Percentiles rank a stretch among this genome's conserved stretches.
These are phyloP conservation scores for Corapipo altera DNA, from an alignment of 2,113 vertebrate species.

Conservation along the genomic window DNA sequence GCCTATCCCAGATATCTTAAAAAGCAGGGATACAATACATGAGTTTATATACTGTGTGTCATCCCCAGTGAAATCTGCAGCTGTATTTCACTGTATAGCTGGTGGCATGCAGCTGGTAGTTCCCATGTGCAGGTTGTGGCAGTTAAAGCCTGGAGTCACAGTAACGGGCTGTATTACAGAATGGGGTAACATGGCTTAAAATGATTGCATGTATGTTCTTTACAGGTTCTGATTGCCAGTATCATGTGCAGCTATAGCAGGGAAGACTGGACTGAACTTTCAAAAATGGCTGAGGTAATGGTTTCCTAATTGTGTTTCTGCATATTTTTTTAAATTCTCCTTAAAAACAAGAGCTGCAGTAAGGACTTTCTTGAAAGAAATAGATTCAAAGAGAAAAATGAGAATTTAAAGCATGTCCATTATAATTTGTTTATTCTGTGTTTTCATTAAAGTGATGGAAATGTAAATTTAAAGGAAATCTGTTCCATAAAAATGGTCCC, in stretches of 20 bases:
- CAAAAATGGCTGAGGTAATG: constrained; percentile 89
- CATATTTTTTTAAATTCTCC: constrained; percentile 2
- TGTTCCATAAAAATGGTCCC: constrained; percentile 61
- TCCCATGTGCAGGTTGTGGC: neutral
- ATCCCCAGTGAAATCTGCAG: neutral
- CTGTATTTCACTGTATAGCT: neutral
- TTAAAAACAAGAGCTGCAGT: constrained; percentile 41
- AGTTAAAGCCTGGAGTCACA: neutral
- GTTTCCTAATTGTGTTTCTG: constrained; percentile 31
- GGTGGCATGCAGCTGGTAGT: neutral
- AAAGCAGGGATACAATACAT: neutral
- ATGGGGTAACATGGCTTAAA: neutral
- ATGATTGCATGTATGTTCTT: neutral
- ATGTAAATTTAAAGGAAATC: constrained; percentile 69
- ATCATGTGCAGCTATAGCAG: constrained; percentile 90
- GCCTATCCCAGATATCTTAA: neutral
- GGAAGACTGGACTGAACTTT: constrained; percentile 85
- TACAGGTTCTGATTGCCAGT: constrained; percentile 88
- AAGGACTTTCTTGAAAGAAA: constrained; percentile 27
- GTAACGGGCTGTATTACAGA: neutral
- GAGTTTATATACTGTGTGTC: neutral
- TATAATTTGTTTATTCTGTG: constrained; percentile 69
- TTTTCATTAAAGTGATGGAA: constrained; percentile 77
- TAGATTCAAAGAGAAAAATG: constrained; percentile 53
- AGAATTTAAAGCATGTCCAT: constrained; percentile 54